phyloP scores from a whole-genome alignment of 2,113 vertebrate species.

The Otocyon megalotis region DNA sequence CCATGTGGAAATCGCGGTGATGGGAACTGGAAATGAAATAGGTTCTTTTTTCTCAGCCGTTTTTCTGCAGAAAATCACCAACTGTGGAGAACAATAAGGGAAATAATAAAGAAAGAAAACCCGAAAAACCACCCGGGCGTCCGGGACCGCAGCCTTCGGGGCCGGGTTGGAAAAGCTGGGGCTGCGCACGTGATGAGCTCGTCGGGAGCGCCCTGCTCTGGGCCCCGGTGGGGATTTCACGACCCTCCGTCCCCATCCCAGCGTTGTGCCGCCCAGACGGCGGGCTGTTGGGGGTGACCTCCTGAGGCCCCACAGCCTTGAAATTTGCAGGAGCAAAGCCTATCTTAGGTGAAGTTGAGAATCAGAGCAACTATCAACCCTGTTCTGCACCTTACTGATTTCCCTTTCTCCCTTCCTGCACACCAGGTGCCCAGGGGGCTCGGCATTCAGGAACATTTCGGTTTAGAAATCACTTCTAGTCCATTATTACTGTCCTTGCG shows the following conservation, averaged over 20 bases:
- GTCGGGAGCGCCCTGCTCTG: neutral
- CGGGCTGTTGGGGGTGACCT: neutral
- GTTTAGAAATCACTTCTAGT: neutral
- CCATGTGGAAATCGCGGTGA: constrained; percentile 84
- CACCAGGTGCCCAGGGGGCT: neutral
- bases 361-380: neutral
- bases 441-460: neutral
- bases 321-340: neutral
- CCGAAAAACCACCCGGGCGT: constrained; percentile 68
- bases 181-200: constrained; percentile 3
- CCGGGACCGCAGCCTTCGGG: neutral
- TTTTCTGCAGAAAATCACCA: constrained; percentile 81
- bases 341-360: neutral
- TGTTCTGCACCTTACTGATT: neutral
- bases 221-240: neutral
- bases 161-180: neutral
- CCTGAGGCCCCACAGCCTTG: neutral
- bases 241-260: neutral
- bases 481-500: neutral
- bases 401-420: neutral
- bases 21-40: constrained; percentile 81
- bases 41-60: constrained; percentile 70
- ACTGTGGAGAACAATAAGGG: constrained; percentile 69
- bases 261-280: neutral
- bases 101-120: constrained; percentile 77